phyloP scores from a whole-genome alignment of 1,140 invertebrate genomes.

The Euura lappo region DNA sequence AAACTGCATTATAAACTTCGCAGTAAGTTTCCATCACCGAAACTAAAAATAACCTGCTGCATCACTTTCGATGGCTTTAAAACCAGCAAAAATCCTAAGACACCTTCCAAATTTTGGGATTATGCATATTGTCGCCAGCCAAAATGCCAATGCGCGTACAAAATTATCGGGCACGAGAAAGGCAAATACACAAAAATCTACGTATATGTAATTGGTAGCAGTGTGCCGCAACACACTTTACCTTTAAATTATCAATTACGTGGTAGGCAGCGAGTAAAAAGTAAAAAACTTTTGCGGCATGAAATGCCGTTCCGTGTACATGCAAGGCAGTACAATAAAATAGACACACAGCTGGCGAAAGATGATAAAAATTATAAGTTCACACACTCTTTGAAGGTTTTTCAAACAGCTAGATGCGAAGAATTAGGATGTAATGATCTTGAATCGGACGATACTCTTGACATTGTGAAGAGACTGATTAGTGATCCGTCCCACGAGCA shows the following conservation, averaged over 20 bases:
- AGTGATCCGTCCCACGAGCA: conserved; percentile 12
- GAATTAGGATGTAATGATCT: neutral
- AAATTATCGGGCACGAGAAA: no score
- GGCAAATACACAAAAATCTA: no score
- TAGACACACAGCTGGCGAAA: conserved; percentile 9
- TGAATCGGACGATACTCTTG: conserved; percentile 8
- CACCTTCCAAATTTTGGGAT: no score
- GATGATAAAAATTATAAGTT: conserved; percentile 10
- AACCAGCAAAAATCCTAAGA: no score
- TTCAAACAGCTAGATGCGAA: conserved; percentile 12
- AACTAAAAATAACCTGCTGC: no score
- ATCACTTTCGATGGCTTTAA: no score
- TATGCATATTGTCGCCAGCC: no score
- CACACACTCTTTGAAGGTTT: neutral
- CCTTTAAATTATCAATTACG: conserved; percentile 17
- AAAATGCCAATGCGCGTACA: no score
- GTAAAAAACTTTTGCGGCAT: conserved; percentile 14
- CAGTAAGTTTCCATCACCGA: no score
- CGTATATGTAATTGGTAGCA: no score
- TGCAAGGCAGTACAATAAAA: neutral
- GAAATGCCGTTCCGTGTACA: conserved; percentile 10
- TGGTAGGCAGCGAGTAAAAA: neutral
- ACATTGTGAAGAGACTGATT: conserved; percentile 10
- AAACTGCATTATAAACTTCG: no score
- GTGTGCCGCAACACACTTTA: conserved; percentile 14